Conservation (phyloP, 2,797 vertebrate species). For the Neostethus bicornis region DNA sequence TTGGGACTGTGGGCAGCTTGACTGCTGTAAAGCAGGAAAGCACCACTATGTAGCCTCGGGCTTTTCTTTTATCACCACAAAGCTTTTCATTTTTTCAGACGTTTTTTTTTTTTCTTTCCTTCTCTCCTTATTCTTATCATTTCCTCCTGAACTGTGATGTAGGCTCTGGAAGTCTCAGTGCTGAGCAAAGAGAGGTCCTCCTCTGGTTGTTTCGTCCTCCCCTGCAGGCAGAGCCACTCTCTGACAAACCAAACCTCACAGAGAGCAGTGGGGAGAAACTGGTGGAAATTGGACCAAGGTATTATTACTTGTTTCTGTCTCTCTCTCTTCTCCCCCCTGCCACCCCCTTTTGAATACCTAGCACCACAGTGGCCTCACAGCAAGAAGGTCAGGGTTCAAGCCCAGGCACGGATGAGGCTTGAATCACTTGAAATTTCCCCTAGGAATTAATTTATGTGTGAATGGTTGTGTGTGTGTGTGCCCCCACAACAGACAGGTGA, state of each 20-base stretch:
- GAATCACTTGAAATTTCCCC: too few species aligned
- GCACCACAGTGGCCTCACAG: too few species aligned
- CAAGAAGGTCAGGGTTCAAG: too few species aligned
- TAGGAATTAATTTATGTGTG: too few species aligned
- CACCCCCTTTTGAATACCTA: too few species aligned
- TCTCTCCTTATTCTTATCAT: not conserved
- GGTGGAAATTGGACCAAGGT: constrained; percentile 91
- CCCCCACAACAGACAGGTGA: too few species aligned
- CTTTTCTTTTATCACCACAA: not conserved
- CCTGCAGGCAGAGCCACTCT: constrained; percentile 73
- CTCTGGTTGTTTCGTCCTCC: constrained; percentile 86
- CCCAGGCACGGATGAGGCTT: too few species aligned
- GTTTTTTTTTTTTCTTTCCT: not conserved
- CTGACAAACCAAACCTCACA: constrained; percentile 77
- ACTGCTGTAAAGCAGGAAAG: not conserved
- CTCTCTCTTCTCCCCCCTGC: too few species aligned
- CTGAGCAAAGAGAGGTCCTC: constrained; percentile 78
- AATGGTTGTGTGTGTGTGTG: too few species aligned
- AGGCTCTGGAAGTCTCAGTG: constrained; percentile 73
- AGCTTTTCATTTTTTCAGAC: not conserved
- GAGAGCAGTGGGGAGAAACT: constrained; percentile 74
- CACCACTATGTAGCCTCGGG: not conserved
- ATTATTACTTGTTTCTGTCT: constrained; percentile 5
- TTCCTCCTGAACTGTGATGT: constrained; percentile 17
- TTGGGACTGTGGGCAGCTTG: not conserved